phyloP scores from a whole-genome alignment of 2,797 vertebrate genomes.

The Sebastiscus albofasciatus region DNA sequence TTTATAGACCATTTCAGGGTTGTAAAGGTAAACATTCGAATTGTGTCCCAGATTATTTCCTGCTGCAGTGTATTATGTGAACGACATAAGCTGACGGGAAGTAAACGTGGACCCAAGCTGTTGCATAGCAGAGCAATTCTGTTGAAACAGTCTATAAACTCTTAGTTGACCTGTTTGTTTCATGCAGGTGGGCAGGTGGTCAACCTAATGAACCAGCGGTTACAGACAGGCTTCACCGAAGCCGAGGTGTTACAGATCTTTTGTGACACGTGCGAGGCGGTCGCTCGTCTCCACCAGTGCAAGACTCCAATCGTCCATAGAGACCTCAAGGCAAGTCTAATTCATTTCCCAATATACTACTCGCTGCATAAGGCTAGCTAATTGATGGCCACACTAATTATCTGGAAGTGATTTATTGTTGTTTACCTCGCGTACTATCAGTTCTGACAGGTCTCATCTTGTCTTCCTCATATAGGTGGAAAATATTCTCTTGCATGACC shows the following conservation, averaged over 20 bases:
- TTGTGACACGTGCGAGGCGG: constrained; percentile 96
- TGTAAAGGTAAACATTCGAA: not conserved
- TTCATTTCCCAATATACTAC: not conserved
- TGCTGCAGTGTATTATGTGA: not conserved
- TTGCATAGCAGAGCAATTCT: not conserved
- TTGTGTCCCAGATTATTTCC: not conserved
- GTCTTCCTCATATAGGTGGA: constrained; percentile 87
- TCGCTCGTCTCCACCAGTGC: constrained; percentile 94
- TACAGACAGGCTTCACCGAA: constrained; percentile 96
- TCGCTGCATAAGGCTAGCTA: not conserved
- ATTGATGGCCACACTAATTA: not conserved
- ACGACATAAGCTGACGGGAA: too few relatives aligned
- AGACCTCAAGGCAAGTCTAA: constrained; percentile 90
- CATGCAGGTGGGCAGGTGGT: constrained; percentile 94
- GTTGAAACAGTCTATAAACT: not conserved
- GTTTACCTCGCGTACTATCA: not conserved
- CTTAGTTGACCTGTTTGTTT: not conserved
- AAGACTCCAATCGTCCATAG: constrained; percentile 94
- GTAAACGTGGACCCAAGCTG: not conserved
- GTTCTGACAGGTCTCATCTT: constrained; percentile 1
- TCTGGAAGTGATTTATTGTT: not conserved
- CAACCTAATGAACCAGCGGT: constrained; percentile 97
- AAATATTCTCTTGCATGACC: constrained; percentile 97
- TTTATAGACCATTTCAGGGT: not conserved
- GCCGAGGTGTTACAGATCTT: constrained; percentile 95